Base-by-base conservation (phyloP, 2,888 invertebrate genomes). In the Alloscopus bannaensis region DNA sequence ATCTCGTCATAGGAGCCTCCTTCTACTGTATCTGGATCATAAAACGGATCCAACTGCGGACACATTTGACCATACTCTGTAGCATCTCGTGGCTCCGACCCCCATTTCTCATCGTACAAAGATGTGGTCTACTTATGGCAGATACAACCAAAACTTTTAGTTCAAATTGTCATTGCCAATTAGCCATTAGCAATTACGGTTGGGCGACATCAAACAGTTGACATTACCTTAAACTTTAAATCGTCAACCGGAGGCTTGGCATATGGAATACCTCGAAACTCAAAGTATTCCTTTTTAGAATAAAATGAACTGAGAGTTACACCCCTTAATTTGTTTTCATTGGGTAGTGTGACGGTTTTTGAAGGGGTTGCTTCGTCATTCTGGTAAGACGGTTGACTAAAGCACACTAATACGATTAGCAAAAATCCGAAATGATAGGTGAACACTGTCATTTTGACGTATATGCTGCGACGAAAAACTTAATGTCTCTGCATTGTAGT, bases 41-140 rank as follows among this genome's bases (percentile, higher is more conserved):
- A 68, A 59, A 65, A 71, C 13, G 77, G 66, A 66, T 81, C 72
- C n/a, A 81, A 22, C 20, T 81, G 81, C 8, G 77, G 66, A 64
- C 81, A 81, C n/a, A 72, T 22, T 18, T 60, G 64, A n/a, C 81
- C 81, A 69, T 40, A 81, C n/a, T 66, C 16, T 11, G 81, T 77
- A 22, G 81, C 77, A 29, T 81, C 81, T 47, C 68, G 11, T 1
- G 36, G 29, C 16, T 66, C 45, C 3, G 45, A 0, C 4, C 52
- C 55, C 77, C 71, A 77, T 24, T 31, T 4, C 36, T 70, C 72
- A 24, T 57, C 47, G 13, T 24, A 47, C n/a, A n/a, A n/a, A n/a
- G n/a, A n/a, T n/a, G n/a, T n/a, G n/a, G n/a, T n/a, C n/a, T n/a
- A n/a, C n/a, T n/a, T n/a, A n/a, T n/a, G n/a, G n/a, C n/a, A n/a